Base-by-base conservation (phyloP, 2,797 vertebrate genomes). In the Poecilia velifera region DNA sequence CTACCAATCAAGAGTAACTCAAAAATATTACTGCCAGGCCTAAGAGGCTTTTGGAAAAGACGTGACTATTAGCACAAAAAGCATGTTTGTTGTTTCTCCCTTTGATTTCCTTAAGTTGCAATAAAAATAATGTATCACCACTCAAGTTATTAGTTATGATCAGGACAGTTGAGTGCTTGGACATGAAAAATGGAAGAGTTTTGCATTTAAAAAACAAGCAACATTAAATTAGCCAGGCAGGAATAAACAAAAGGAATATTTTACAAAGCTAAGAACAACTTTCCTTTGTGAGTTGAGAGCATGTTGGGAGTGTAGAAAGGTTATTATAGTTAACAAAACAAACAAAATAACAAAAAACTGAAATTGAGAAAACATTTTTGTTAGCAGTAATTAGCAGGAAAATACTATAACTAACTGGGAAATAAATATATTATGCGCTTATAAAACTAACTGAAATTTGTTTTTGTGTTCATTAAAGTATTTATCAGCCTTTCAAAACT, bases 1-100 rank as follows among this genome's bases (percentile, higher is more conserved):
- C 91, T 84, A 94, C 92, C 90, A 83, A 90, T 94, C 94, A 91
- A 36, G 8, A 51, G 78, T 88, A 90, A 94, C 90, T 90, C 81
- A 84, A 80, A 92, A 74, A 39, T 85, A 93, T 93, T 88, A 90
- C 90, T 0, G 77, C 71, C 9, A 83, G 83, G 43, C 85, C 87
- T 82, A 25, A 91, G 89, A 91, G 92, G 92, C 89, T 89, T 82
- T 28, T 64, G 80, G 6, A 43, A 89, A 76, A 31, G 78, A 89
- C 79, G 79, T 2, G 78, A 88, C 88, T 82, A 82, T 89, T 85
- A 87, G 75, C 2, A 34, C 31, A 4, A 84, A 87, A 83, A 81
- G 66, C 82, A 83, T 82, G 80, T 84, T 90, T 88, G 86, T 89
- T 86, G 68, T 83, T 59, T 74, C 51, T 76, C 8, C 34, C 78